Evolutionary conservation across 1,140 invertebrate species (phyloP).

Genomic region (Myzus persicae): DNA sequence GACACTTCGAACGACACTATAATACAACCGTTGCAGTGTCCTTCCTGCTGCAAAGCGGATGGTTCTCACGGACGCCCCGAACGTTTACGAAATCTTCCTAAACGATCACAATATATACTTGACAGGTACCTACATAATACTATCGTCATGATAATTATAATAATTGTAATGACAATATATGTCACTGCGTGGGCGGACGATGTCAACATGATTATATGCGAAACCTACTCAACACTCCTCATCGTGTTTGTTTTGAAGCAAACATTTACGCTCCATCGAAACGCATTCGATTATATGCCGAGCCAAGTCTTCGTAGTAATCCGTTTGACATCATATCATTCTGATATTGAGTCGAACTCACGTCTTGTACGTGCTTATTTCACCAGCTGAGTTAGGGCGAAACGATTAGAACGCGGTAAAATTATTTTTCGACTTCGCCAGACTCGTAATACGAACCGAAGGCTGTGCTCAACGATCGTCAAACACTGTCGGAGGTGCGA

Average conservation of each 20-base stretch:
- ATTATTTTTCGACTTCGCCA: not conserved
- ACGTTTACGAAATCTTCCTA: constrained; percentile 3
- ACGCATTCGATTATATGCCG: not conserved
- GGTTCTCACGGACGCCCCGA: not conserved
- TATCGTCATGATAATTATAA: not conserved
- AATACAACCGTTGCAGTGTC: not conserved
- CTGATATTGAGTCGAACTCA: not conserved
- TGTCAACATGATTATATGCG: not conserved
- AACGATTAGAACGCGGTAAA: not conserved
- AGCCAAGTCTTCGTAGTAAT: not conserved
- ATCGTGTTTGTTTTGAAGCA: not conserved
- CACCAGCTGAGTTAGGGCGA: not conserved
- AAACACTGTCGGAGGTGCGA: not conserved
- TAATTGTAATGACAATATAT: not conserved
- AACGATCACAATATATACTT: not conserved
- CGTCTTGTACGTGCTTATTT: not conserved
- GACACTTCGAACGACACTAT: too few relatives aligned
- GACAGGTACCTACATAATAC: not conserved
- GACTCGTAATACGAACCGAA: not conserved
- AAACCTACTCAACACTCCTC: not conserved
- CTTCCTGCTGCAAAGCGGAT: not conserved
- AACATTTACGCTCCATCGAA: not conserved
- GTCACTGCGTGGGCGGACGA: not conserved
- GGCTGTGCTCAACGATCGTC: not conserved
- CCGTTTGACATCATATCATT: not conserved